Evolutionary conservation across 1,140 invertebrate species (phyloP), one percentile per base, ranked within the genome.

Genomic region (Epicauta chinensis): DNA sequence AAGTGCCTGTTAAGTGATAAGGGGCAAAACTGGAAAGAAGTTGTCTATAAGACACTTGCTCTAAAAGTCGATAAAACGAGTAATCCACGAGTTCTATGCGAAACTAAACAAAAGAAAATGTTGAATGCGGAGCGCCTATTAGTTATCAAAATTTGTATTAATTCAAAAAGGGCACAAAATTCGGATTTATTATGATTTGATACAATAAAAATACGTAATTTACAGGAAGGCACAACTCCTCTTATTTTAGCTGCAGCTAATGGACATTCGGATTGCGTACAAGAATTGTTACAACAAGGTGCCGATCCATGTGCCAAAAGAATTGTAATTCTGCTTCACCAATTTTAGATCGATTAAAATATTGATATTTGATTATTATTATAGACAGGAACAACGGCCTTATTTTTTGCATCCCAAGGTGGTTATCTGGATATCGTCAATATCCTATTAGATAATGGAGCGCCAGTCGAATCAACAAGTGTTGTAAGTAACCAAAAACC

Each of bases 371-470:
- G 23, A 3, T 57, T 61, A 44, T 49, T 16, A 43, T 75, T 74
- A 48, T 68, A 93, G 90, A 93, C 91, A 38, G 91, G 91, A 58
- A 93, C 92, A 23, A 91, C 87, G 47, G 84, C 91, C 2, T 71
- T 96, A 55, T 95, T 95, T 74, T 94, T 95, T 72, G 90, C 91
- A 38, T 83, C 91, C 6, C 93, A 96, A 72, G 87, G 86, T 53
- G 93, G 91, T 2, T 92, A 84, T 72, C 71, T 89, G 51, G 89
- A 95, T 62, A 83, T 93, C 31, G 86, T 88, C 3, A 71, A 77
- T 39, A 70, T 87, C 45, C 72, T 96, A 53, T 70, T 95, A 32
- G 83, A 91, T 49, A 77, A 84, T 61, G 85, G 84, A 5, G 87
- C 89, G 1, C 75, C 76, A 46, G 81, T 93, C 16, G 87, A 94